Base-by-base conservation (phyloP, 1,140 invertebrate species). In the Lepidurus arcticus region DNA sequence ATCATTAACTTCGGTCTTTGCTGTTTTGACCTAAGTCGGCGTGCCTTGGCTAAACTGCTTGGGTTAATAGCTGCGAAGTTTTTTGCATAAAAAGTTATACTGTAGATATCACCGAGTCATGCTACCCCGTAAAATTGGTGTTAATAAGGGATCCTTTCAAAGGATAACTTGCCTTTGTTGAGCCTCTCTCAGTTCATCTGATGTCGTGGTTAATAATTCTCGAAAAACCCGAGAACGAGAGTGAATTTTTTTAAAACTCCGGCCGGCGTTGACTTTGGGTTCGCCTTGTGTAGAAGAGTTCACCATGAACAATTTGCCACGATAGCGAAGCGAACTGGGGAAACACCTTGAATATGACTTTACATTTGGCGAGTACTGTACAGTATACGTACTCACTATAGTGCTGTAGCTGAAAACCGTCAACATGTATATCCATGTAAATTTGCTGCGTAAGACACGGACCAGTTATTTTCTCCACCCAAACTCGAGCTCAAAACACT, bases 401-500 rank as follows among this genome's bases (percentile, higher is more conserved):
- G 34, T 34, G 34, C 34, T 3, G 34, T 34, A 34, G 2, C 34
- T 34, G 34, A 34, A 34, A 34, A 34, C 34, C 34, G 34, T 4
- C 34, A 34, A 34, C 34, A 34, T 34, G 4, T 34, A 34, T 34
- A 65, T 65, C 53, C 53, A 65, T 65, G 53, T 65, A 65, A 65
- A 65, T 65, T 65, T 16, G 16, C 53, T 65, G 53, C 53, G n/a
- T 65, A 21, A 21, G 53, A 65, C 21, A 21, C 53, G 53, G 53
- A 65, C 53, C 53, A 65, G 16, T 65, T 65, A 21, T 65, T n/a
- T 65, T 65, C 53, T 65, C 53, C 53, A 65, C 53, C 53, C 53
- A 65, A 65, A 65, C 53, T 65, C 21, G 53, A 65, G 53, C 34
- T 34, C 34, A 65, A 65, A 65, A 65, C 16, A 65, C 53, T 65